Evolutionary conservation across 2,797 vertebrate genomes (phyloP), one percentile per base, ranked within the genome.

Genomic region (Adelosebastes latens): DNA sequence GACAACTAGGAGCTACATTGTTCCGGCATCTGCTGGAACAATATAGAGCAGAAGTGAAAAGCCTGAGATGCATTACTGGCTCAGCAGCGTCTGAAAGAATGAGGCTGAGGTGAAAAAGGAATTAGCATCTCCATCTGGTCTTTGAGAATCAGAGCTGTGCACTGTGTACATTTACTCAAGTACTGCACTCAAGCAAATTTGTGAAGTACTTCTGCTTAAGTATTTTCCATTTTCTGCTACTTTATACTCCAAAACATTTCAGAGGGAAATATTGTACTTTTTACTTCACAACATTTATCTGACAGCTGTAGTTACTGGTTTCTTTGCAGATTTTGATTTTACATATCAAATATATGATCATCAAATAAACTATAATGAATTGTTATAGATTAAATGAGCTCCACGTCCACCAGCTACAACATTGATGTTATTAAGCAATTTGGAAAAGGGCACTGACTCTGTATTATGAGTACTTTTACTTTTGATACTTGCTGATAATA

Each of bases 21-120:
- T 84, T 29, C 81, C 1, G 25, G 60, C 67, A 84, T 75, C 62
- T 84, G 79, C 1, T 68, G 74, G 64, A 74, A 85, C 82, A 88
- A 87, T 81, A 36, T 4, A 22, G 16, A 79, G 84, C 79, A 13
- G 70, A 46, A 79, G 62, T 39, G 67, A 36, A 49, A 66, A 63
- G 65, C n/a, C 67, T 8, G 18, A 82, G 80, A 82, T 72, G 12
- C 61, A 60, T 78, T 69, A 72, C 60, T 31, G 70, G 49, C 52
- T 75, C 74, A 49, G 22, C 29, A 36, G 52, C 6, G 42, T 80
- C 25, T 72, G 60, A 81, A 71, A 80, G 56, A 69, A 68, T 36
- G 63, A 85, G 59, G 58, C 27, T 6, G 25, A 74, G 5, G 55
- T 0, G 2, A 64, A 65, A 5, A 20, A 60, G 16, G 36, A 49